phyloP scores from a whole-genome alignment of 2,797 vertebrate species.

The Monodelphis domestica region DNA sequence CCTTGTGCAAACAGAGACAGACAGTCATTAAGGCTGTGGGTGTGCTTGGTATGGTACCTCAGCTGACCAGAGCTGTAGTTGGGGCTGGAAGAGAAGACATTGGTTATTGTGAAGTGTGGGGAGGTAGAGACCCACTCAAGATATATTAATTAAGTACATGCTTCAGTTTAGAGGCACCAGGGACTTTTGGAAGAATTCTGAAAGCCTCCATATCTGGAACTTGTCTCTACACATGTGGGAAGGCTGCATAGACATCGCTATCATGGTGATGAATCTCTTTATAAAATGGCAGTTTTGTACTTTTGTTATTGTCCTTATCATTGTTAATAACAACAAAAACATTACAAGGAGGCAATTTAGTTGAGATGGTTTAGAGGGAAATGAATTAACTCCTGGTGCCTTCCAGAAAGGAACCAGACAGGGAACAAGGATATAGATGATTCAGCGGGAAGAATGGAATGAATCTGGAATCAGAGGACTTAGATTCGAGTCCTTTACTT shows the following conservation, averaged over 20 bases:
- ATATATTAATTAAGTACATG: slow-evolving; percentile 59
- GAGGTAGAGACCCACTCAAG: slow-evolving; percentile 65
- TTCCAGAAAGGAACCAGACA: background rate
- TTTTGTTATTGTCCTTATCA: background rate
- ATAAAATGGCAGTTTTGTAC: background rate
- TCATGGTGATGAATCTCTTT: background rate
- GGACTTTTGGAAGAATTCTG: slow-evolving; percentile 19
- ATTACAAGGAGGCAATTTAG: background rate
- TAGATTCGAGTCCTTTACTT: background rate
- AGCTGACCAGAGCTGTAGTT: slow-evolving; percentile 63
- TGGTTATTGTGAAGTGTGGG: slow-evolving; percentile 63
- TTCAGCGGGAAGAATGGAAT: background rate
- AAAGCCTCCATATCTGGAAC: slow-evolving; percentile 48
- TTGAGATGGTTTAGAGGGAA: background rate
- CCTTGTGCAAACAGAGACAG: slow-evolving; percentile 68
- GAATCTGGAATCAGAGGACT: background rate
- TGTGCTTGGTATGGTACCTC: slow-evolving; percentile 70
- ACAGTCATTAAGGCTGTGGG: slow-evolving; percentile 74
- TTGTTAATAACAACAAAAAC: background rate
- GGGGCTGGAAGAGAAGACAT: slow-evolving; percentile 33
- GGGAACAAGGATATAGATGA: background rate
- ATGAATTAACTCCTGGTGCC: background rate
- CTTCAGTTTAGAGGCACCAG: slow-evolving; percentile 61
- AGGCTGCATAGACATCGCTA: background rate
- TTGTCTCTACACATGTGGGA: slow-evolving; percentile 29